Evolutionary conservation across 2,113 vertebrate species (phyloP), one percentile per base, ranked within the genome.

Genomic region (Oreochromis niloticus): DNA sequence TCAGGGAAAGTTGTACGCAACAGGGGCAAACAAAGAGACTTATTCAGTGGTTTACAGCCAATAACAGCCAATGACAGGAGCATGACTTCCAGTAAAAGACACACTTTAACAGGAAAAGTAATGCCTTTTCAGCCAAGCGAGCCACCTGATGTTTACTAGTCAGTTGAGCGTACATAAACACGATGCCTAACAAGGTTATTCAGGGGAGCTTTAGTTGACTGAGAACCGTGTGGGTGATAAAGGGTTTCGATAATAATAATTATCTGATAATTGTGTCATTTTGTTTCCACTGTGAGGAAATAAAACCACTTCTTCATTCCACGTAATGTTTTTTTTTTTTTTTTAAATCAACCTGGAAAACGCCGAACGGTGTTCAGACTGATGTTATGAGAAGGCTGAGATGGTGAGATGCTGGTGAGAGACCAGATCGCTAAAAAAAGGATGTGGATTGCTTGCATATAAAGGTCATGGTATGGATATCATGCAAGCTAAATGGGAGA

Each of bases 321-420:
- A 36, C 2, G 5, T 6, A 27, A 57, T 32, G 54, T 36, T 56
- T 57, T 12, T 24, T 27, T n/a, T 80, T 30, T 34, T 34, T 30
- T 30, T 30, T 30, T 30, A 30, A 59, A 63, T 78, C 68, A 52
- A 34, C 68, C 39, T 75, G 79, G 55, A 82, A 83, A 57, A 79
- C 86, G 46, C 61, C 50, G 39, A 63, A 16, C 30, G 13, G 56
- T 46, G 61, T 57, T 93, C 32, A 73, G 83, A 84, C 16, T 80
- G 90, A 93, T 91, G 93, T 92, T 57, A 93, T 94, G 94, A 87
- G 22, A 41, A 91, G 87, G 82, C 66, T 86, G 93, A 88, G 89
- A 94, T 95, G 95, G 87, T 83, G 89, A 89, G 82, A 95, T 93
- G 95, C 88, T 83, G 91, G 93, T 90, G 93, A 93, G 85, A 90